These are phyloP conservation scores for Platysternon megacephalum DNA, from an alignment of 2,113 vertebrate genomes.

Conservation along the genomic window DNA sequence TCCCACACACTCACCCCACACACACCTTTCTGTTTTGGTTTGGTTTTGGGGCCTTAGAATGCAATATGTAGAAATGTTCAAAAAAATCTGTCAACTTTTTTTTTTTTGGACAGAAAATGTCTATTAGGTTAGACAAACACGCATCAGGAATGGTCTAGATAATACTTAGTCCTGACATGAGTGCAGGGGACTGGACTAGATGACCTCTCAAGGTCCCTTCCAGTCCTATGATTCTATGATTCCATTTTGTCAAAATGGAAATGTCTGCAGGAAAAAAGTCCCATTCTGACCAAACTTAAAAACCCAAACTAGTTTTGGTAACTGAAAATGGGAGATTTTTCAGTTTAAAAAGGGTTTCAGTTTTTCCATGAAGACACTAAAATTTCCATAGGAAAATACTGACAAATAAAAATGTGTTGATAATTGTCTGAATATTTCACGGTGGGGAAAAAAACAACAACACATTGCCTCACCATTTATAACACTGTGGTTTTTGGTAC, in stretches of 20 bases:
- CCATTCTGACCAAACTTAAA: not conserved
- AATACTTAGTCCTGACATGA: too few species aligned
- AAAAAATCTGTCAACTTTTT: not conserved
- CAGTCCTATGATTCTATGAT: too few species aligned
- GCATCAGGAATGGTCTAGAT: too few species aligned
- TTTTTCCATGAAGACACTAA: not conserved
- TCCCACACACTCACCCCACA: rapidly evolving
- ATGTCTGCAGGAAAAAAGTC: not conserved
- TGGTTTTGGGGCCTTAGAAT: not conserved
- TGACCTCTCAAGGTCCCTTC: too few species aligned
- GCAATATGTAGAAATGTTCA: not conserved
- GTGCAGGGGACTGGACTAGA: too few species aligned
- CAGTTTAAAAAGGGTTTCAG: too few species aligned
- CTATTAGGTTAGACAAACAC: too few species aligned
- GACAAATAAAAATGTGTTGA: not conserved
- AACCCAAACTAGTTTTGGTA: not conserved
- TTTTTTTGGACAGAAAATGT: not conserved
- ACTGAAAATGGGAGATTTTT: not conserved
- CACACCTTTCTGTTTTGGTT: not conserved
- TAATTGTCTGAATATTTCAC: not conserved
- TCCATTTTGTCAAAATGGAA: not conserved
- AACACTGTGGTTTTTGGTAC: not conserved
- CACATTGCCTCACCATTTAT: not conserved
- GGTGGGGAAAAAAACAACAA: not conserved
- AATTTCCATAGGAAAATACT: not conserved